Conservation (phyloP, 2,113 vertebrate species). For the Piaya cayana region DNA sequence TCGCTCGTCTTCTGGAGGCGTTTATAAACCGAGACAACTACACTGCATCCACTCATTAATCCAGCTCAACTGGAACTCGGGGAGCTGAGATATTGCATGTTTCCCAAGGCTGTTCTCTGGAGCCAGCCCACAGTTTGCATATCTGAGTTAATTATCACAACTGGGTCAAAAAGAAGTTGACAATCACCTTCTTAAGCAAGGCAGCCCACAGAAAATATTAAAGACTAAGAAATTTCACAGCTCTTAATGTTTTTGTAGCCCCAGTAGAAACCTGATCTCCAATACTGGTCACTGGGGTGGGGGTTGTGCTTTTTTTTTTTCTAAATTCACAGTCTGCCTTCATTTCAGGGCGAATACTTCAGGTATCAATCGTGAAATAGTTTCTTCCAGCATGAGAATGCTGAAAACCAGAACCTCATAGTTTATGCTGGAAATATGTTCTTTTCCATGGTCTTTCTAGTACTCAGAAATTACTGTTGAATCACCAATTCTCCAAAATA, state of each 20-base stretch:
- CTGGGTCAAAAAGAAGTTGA: neutral
- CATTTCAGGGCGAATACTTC: neutral
- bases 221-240: neutral
- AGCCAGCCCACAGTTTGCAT: slow-evolving; percentile 22
- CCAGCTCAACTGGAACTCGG: slow-evolving; percentile 51
- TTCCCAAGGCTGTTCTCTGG: slow-evolving; percentile 10
- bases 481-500: neutral
- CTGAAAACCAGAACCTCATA: neutral
- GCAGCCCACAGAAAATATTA: neutral
- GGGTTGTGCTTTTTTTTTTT: no score
- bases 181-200: neutral
- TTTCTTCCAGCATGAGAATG: neutral
- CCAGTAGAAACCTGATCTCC: neutral
- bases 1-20: neutral
- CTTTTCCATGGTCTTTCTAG: neutral
- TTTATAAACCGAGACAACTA: neutral
- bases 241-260: neutral
- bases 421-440: neutral
- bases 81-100: neutral
- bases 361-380: neutral
- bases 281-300: neutral
- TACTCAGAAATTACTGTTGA: neutral
- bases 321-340: neutral
- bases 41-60: neutral
- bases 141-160: neutral